Conservation (phyloP, 2,888 invertebrate genomes). For the Osmoderma eremita region DNA sequence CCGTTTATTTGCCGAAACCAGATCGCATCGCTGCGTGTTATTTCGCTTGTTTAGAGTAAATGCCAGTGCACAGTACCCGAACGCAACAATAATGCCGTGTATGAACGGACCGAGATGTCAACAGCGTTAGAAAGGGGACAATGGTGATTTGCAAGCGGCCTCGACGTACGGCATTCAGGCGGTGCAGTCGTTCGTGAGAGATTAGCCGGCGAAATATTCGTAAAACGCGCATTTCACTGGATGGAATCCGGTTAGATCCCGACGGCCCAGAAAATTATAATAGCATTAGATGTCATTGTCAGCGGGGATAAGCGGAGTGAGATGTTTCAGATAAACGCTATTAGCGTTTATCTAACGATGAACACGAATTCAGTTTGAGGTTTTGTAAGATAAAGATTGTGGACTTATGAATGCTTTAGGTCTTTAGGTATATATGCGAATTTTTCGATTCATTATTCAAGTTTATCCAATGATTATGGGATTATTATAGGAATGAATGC, state of each 20-base stretch:
- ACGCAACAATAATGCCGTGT: conserved; percentile 19
- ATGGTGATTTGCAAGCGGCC: conserved; percentile 38
- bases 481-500: no score
- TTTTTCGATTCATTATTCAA: no score
- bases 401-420: no score
- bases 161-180: conserved; percentile 25
- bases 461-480: no score
- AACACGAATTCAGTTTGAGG: conserved; percentile 2
- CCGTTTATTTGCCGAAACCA: no score
- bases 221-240: no score
- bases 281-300: conserved; percentile 41
- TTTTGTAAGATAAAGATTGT: no score
- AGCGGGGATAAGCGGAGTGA: conserved; percentile 20
- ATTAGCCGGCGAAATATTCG: no score
- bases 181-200: conserved; percentile 31
- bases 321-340: conserved; percentile 33
- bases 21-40: not conserved
- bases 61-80: not conserved
- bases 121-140: conserved; percentile 29
- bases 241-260: conserved; percentile 18
- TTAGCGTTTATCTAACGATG: conserved; percentile 18
- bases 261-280: conserved; percentile 38
- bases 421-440: no score
- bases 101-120: conserved; percentile 27
- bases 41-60: not conserved